phyloP scores from a whole-genome alignment of 2,797 vertebrate genomes.

The Sparidentex hasta region DNA sequence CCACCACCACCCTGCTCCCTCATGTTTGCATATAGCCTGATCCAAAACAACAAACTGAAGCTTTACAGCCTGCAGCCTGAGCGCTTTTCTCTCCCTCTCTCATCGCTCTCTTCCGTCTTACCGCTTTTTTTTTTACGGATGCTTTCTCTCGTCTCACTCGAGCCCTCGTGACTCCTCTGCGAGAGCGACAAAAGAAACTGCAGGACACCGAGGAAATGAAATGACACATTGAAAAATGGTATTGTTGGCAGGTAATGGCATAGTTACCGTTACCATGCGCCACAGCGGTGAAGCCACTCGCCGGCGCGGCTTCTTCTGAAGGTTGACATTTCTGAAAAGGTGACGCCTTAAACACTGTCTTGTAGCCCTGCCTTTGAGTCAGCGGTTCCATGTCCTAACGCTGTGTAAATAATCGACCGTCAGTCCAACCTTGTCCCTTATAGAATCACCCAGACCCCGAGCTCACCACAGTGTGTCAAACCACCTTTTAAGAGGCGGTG shows the following conservation, averaged over 20 bases:
- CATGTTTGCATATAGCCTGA: conserved; percentile 76
- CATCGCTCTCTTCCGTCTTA: conserved; percentile 13
- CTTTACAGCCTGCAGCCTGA: conserved; percentile 56
- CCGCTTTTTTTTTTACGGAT: neutral
- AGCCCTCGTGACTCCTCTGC: conserved; percentile 38
- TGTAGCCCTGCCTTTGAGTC: conserved; percentile 21
- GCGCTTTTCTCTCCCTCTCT: conserved; percentile 16
- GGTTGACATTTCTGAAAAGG: conserved; percentile 42
- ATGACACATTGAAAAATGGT: conserved; percentile 28
- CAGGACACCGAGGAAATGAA: conserved; percentile 42
- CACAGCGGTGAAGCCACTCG: conserved; percentile 10
- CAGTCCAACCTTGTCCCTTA: conserved; percentile 41
- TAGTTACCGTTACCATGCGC: conserved; percentile 35
- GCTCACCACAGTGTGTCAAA: conserved; percentile 15
- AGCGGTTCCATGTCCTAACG: conserved; percentile 2
- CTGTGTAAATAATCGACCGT: conserved; percentile 23
- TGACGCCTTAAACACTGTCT: conserved; percentile 12
- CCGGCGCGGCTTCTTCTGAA: conserved; percentile 22
- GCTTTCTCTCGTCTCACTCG: conserved; percentile 34
- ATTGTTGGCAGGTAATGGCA: conserved; percentile 53
- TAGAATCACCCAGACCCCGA: conserved; percentile 19
- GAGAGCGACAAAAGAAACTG: conserved; percentile 22
- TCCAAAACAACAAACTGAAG: conserved; percentile 65
- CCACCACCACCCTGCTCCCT: conserved; percentile 44
- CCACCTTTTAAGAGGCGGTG: conserved; percentile 17